These are phyloP conservation scores for Drosophila yakuba DNA, from an alignment of 1,140 invertebrate species.

Conservation along the genomic window DNA sequence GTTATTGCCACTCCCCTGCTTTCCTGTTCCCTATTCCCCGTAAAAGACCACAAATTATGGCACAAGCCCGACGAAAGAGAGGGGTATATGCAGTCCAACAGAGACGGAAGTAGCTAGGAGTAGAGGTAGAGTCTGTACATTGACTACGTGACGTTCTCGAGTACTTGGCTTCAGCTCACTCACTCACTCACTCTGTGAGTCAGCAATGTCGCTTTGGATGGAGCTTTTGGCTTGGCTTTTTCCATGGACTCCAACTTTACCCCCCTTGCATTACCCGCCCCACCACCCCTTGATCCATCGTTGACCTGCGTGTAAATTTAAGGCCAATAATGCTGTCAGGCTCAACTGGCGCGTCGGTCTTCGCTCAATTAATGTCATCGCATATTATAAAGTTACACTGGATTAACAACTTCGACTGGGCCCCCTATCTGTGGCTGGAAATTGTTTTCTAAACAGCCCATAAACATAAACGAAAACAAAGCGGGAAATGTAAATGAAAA, in stretches of 20 bases:
- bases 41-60: slow-evolving; percentile 81
- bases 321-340: slow-evolving; percentile 80
- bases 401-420: slow-evolving; percentile 52
- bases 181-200: slow-evolving; percentile 36
- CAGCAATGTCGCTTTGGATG: slow-evolving; percentile 46
- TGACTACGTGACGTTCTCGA: slow-evolving; percentile 52
- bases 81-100: neutral
- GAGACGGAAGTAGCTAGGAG: neutral
- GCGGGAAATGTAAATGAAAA: slow-evolving; percentile 81
- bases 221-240: slow-evolving; percentile 9
- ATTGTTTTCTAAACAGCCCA: slow-evolving; percentile 81
- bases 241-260: neutral
- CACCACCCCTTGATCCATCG: neutral
- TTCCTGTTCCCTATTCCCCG: slow-evolving; percentile 32
- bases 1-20: neutral
- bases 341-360: slow-evolving; percentile 71
- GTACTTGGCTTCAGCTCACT: slow-evolving; percentile 41
- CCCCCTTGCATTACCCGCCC: neutral
- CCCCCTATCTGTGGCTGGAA: slow-evolving; percentile 46
- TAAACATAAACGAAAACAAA: slow-evolving; percentile 82
- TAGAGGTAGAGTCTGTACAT: slow-evolving; percentile 34
- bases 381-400: slow-evolving; percentile 75
- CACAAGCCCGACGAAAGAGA: slow-evolving; percentile 26
- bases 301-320: slow-evolving; percentile 61
- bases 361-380: slow-evolving; percentile 77